Evolutionary conservation across 2,113 vertebrate species (phyloP).

Genomic region (Cyprinodon variegatus): DNA sequence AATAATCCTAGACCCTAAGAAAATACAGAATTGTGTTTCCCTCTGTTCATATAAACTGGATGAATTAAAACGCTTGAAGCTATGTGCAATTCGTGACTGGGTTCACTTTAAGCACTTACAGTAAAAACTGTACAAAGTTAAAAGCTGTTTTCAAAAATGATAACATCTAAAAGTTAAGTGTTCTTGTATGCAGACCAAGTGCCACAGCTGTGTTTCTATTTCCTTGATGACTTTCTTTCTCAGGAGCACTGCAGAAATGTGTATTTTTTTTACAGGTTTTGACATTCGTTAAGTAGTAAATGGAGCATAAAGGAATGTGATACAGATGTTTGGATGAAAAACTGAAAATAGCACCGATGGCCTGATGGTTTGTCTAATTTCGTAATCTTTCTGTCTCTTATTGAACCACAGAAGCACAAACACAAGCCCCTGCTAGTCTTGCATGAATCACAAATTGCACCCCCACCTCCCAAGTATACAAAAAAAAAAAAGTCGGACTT

Average conservation of each 20-base stretch:
- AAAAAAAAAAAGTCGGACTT: conserved; percentile 22
- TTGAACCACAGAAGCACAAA: conserved; percentile 10
- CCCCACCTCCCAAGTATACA: conserved; percentile 33
- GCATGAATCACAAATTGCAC: conserved; percentile 39
- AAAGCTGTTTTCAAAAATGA: neutral
- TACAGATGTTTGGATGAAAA: neutral
- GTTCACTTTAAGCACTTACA: neutral
- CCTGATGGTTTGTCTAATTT: conserved; percentile 27
- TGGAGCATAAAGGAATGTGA: conserved; percentile 16
- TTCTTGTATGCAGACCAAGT: neutral
- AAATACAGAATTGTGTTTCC: too few relatives aligned
- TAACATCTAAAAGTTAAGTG: neutral
- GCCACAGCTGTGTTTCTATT: conserved; percentile 1
- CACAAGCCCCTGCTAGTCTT: conserved; percentile 57
- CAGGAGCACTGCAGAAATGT: neutral
- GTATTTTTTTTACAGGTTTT: conserved; percentile 2
- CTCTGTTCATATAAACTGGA: too few relatives aligned
- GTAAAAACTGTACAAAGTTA: neutral
- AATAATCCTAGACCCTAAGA: too few relatives aligned
- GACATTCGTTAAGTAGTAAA: conserved; percentile 13
- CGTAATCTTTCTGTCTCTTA: conserved; percentile 9
- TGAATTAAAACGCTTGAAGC: too few relatives aligned
- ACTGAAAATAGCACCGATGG: conserved; percentile 1
- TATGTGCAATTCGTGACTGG: neutral
- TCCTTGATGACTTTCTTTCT: conserved; percentile 12